Percentiles rank a stretch among this genome's conserved stretches.
Evolutionary conservation across 2,888 invertebrate species (phyloP).

Genomic region (Apamea epomidion): DNA sequence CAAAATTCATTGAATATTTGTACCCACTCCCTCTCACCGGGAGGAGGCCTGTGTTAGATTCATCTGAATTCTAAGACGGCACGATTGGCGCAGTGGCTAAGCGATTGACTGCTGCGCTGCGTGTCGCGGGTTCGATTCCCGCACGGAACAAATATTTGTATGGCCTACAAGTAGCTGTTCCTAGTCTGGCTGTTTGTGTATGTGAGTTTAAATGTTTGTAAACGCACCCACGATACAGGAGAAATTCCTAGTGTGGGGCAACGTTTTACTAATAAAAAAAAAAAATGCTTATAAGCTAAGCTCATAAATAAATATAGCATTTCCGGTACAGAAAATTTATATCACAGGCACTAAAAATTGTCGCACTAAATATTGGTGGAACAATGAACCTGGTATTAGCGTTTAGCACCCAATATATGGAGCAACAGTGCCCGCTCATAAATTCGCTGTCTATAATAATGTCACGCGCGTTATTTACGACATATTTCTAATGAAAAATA

Average conservation of each 20-base stretch:
- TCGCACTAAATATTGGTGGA: constrained; percentile 40
- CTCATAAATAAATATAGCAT: not conserved
- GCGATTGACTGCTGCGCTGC: too few species aligned
- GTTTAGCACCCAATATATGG: constrained; percentile 48
- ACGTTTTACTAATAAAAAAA: too few species aligned
- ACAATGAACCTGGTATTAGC: constrained; percentile 48
- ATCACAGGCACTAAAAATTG: constrained; percentile 1
- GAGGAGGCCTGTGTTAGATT: not conserved
- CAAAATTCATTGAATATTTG: not conserved
- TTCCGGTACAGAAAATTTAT: constrained; percentile 14
- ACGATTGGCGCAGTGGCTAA: too few species aligned
- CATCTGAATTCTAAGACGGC: not conserved
- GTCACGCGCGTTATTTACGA: constrained; percentile 66
- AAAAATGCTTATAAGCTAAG: not conserved
- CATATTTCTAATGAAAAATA: constrained; percentile 67
- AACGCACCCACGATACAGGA: too few species aligned
- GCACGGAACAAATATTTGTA: too few species aligned
- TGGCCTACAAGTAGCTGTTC: too few species aligned
- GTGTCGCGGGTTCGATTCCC: too few species aligned
- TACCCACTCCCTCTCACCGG: not conserved
- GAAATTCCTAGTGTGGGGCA: too few species aligned
- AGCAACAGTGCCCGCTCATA: constrained; percentile 51
- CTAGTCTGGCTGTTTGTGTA: too few species aligned
- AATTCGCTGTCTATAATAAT: constrained; percentile 67
- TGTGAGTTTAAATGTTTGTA: too few species aligned